Base-by-base conservation (phyloP, 1,140 invertebrate genomes). In the Saccostrea cuccullata region DNA sequence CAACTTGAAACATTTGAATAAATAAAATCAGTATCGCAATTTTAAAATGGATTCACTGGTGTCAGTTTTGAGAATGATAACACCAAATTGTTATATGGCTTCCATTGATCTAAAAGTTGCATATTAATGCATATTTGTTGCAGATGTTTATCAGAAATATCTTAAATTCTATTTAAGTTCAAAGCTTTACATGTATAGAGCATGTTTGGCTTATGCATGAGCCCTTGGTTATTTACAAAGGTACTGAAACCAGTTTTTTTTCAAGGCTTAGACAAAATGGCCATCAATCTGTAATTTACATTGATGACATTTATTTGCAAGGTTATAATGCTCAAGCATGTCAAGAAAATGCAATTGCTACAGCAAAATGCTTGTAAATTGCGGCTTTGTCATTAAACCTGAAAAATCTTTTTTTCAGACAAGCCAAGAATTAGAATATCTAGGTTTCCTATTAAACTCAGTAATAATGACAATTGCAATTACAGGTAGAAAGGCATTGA, bases 291-390 rank as follows among this genome's bases (percentile, higher is more conserved):
- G 73, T 82, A 15, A 82, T 82, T 30, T 82, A 82, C 17, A 82
- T 82, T 20, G 73, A 82, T 13, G 73, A 82, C 26, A 82, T 82
- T 82, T 82, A 82, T 30, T 40, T 82, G 15, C 73, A 82, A 40
- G 36, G 73, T 20, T 12, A 82, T 15, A 82, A 15, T 40, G 15
- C 17, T 82, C 15, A 82, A 30, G 13, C 23, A 40, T 82, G 73
- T 15, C 9, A 82, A 23, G 15, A 40, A 82, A 82, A 82, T 82
- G 73, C 23, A 23, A 40, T 9, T 82, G 73, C 73, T 40, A 82
- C 73, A 82, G 17, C 73, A 82, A 82, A 82, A 82, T 23, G 26
- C 73, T 67, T 67, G 23, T 20, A 4, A 40, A 82, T 13, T 82
- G 13, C 26, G 17, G 73, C 2, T 82, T 82, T 82, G 73, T 82